Percentiles rank a stretch among this genome's conserved stretches.
Conservation (phyloP, 2,888 invertebrate genomes). For the Ferrisia virgata region DNA sequence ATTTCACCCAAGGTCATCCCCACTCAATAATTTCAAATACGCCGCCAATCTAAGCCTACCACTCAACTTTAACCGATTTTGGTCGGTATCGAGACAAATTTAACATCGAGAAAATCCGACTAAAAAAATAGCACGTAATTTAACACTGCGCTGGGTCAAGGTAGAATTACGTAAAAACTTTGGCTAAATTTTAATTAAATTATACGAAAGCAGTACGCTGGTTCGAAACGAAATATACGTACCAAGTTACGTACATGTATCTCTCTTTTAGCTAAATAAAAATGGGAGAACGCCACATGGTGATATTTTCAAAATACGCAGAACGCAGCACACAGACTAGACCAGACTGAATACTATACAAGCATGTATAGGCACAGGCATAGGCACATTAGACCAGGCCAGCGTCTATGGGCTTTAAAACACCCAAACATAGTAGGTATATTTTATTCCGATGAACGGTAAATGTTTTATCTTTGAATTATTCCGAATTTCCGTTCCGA, state of each 20-base stretch:
- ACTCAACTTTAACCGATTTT: no score
- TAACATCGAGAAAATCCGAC: neutral
- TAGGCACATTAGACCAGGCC: neutral
- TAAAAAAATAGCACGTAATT: neutral
- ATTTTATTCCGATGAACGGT: conserved; percentile 17
- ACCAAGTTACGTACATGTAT: neutral
- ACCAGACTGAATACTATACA: neutral
- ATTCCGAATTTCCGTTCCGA: conserved; percentile 22
- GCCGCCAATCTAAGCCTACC: no score
- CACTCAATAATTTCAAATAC: no score
- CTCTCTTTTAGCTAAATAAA: neutral
- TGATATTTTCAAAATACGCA: neutral
- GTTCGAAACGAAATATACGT: neutral
- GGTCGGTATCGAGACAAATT: no score
- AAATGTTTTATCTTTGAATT: conserved; percentile 25
- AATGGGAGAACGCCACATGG: neutral
- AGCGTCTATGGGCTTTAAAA: neutral
- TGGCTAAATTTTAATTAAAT: neutral
- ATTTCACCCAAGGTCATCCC: no score
- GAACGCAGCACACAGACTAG: neutral
- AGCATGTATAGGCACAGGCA: no score
- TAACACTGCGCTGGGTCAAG: neutral
- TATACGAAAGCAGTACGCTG: neutral
- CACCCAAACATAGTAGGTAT: conserved; percentile 20
- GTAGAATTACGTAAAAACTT: conserved; percentile 10